phyloP scores from a whole-genome alignment of 35 echinoderm and acorn worm genomes.

The Lytechinus pictus region DNA sequence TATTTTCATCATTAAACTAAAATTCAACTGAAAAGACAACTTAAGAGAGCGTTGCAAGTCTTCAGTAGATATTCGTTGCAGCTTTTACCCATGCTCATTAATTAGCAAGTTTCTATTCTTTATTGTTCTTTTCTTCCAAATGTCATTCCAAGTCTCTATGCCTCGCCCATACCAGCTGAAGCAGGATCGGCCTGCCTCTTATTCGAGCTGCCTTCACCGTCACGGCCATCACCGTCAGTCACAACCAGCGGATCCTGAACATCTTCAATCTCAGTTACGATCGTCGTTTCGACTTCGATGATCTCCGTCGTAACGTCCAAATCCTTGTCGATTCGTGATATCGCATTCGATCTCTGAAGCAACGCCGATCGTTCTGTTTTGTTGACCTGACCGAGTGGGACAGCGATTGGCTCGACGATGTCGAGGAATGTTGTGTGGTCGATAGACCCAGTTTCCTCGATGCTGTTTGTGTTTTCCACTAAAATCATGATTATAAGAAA shows the following conservation, averaged over 20 bases:
- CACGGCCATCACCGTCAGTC: neutral
- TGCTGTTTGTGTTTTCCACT: neutral
- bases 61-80: neutral
- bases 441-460: conserved; percentile 1
- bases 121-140: neutral
- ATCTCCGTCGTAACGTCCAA: neutral
- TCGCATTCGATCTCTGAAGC: neutral
- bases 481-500: neutral
- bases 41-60: neutral
- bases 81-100: neutral
- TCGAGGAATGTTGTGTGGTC: conserved; percentile 25
- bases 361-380: neutral
- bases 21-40: too few relatives aligned
- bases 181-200: neutral
- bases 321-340: neutral
- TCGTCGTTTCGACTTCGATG: neutral
- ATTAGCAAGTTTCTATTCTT: neutral
- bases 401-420: conserved; percentile 34
- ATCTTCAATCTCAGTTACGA: neutral
- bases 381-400: neutral
- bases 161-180: neutral
- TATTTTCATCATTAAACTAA: too few relatives aligned
- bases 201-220: neutral
- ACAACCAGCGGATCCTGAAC: neutral
- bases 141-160: neutral